Evolutionary conservation across 2,113 vertebrate genomes (phyloP), one percentile per base, ranked within the genome.

Genomic region (Ochotona curzoniae): DNA sequence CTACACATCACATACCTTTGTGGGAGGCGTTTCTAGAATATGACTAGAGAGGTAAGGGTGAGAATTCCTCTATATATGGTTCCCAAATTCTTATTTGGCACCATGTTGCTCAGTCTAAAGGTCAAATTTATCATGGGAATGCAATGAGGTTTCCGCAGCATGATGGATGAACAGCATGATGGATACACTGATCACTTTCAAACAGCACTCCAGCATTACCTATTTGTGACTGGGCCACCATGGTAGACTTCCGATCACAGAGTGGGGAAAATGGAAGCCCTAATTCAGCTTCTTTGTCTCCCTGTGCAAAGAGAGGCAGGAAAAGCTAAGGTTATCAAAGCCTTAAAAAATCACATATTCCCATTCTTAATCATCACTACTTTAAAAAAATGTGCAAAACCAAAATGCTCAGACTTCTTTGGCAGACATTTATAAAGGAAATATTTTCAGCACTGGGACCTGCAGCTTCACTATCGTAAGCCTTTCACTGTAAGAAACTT

Each of bases 161-260:
- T n/a, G n/a, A n/a, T n/a, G n/a, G n/a, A n/a, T 84, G 35, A 83
- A 32, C n/a, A 79, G 8, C 28, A 60, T 5, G 10, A 5, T 18
- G n/a, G 23, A 28, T 28, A 11, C 67, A 38, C 54, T 4, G 63
- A 81, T 87, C 23, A 23, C 25, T 25, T 25, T 73, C 47, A 13
- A 18, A 0, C 8, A 54, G 8, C 57, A 26, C 17, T 30, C 63
- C 9, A n/a, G 25, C 8, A 93, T 98, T 98, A 99, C 99, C 99
- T 97, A 99, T 99, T 98, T 99, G 99, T 88, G 99, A 99, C 87
- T 99, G 99, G 64, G 99, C 99, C 61, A 99, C 99, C 98, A 99
- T 99, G 1, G 99, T 99, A 67, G 99, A 99, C 92, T 99, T 99
- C 76, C 99, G 98, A 94, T 99, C 99, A 96, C 99, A 99, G 25